Percentiles rank a stretch among this genome's conserved stretches.
Evolutionary conservation across 2,113 vertebrate genomes (phyloP).

Genomic region (Tretioscincus oriximinensis): DNA sequence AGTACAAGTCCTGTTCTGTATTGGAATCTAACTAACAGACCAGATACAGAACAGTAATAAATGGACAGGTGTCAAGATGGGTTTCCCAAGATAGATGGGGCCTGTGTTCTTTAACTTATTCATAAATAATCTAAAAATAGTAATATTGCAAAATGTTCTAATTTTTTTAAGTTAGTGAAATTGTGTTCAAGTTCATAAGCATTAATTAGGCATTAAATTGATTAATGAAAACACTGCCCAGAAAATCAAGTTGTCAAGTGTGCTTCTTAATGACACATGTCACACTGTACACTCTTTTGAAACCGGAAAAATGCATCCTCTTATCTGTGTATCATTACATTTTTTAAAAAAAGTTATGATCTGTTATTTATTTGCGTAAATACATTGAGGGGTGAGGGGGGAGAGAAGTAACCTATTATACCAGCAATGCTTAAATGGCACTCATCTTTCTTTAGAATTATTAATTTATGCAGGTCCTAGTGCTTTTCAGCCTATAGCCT

Average conservation of each 20-base stretch:
- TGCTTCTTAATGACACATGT: not conserved
- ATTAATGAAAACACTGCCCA: not conserved
- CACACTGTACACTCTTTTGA: not conserved
- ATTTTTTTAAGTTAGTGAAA: not conserved
- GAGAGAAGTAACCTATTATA: constrained; percentile 37
- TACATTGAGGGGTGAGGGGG: constrained; percentile 7
- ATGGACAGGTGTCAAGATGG: too few relatives aligned
- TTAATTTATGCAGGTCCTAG: constrained; percentile 76
- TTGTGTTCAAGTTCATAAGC: not conserved
- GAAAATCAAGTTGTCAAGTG: constrained; percentile 1
- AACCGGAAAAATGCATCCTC: constrained; percentile 27
- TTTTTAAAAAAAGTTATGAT: not conserved
- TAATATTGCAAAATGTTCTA: too few relatives aligned
- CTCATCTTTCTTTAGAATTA: constrained; percentile 61
- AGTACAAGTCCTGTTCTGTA: too few relatives aligned
- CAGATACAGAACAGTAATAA: too few relatives aligned
- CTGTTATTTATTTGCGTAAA: constrained; percentile 35
- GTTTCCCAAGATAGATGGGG: too few relatives aligned
- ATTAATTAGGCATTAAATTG: not conserved
- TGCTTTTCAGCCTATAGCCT: constrained; percentile 69
- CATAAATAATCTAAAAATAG: too few relatives aligned
- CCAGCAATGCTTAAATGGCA: constrained; percentile 39
- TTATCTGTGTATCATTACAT: not conserved
- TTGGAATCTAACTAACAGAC: too few relatives aligned
- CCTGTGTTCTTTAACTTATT: too few relatives aligned